Evolutionary conservation across 1,140 invertebrate species (phyloP).

Genomic region (Drosophila sturtevanti): DNA sequence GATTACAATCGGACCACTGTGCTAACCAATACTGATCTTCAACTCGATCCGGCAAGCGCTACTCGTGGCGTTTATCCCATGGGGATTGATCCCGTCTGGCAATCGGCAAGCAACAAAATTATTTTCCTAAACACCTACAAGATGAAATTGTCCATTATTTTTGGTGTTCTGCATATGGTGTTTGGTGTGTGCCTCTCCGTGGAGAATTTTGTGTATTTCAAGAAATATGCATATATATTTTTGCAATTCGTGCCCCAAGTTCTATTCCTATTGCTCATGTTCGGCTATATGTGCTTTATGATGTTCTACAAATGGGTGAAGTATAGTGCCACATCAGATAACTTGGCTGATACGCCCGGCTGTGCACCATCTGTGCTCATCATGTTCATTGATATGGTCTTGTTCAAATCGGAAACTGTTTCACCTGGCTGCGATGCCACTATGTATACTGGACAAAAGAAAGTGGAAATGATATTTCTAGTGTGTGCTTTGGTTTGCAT

Average conservation of each 20-base stretch:
- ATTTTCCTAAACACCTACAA: constrained; percentile 99
- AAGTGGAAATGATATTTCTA: constrained; percentile 89
- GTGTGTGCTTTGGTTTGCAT: constrained; percentile 91
- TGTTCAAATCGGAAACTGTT: constrained; percentile 86
- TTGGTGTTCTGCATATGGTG: constrained; percentile 97
- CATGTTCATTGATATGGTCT: constrained; percentile 95
- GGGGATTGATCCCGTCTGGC: constrained; percentile 91
- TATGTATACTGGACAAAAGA: constrained; percentile 89
- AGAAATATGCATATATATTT: constrained; percentile 90
- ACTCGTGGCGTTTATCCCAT: constrained; percentile 64
- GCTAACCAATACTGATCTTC: constrained; percentile 83
- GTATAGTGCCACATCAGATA: constrained; percentile 85
- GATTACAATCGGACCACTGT: constrained; percentile 85
- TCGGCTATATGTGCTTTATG: constrained; percentile 96
- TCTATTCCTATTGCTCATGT: constrained; percentile 93
- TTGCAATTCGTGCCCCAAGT: constrained; percentile 97
- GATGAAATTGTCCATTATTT: constrained; percentile 99
- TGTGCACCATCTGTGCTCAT: constrained; percentile 96
- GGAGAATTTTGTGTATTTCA: constrained; percentile 95
- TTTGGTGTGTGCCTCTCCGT: constrained; percentile 96
- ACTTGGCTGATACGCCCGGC: constrained; percentile 83
- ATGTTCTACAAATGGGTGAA: constrained; percentile 96
- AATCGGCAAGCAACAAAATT: constrained; percentile 96
- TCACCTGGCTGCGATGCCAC: constrained; percentile 85
- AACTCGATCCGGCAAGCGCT: constrained; percentile 87